Evolutionary conservation across 2,888 invertebrate genomes (phyloP).

Genomic region (Chironomus riparius): DNA sequence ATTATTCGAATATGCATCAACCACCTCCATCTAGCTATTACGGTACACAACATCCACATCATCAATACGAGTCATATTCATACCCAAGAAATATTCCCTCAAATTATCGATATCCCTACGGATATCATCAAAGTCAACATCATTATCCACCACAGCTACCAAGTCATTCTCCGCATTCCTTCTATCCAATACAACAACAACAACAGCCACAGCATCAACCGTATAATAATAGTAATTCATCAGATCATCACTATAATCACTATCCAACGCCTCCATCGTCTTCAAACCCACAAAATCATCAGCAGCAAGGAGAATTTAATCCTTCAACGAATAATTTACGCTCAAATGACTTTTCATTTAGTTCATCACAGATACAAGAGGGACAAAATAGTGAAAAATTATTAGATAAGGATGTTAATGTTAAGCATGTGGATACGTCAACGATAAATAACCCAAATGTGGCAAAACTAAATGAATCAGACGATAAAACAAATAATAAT

Average conservation of each 20-base stretch:
- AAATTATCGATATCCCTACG: slow-evolving; percentile 14
- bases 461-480: neutral
- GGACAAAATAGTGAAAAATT: neutral
- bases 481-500: neutral
- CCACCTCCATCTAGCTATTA: slow-evolving; percentile 4
- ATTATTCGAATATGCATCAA: slow-evolving; percentile 2
- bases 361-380: neutral
- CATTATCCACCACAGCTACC: neutral
- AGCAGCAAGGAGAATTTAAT: neutral
- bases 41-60: slow-evolving; percentile 1
- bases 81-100: neutral
- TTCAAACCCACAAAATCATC: neutral
- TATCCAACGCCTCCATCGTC: slow-evolving; percentile 8
- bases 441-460: too few relatives aligned
- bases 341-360: neutral
- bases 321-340: neutral
- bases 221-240: neutral
- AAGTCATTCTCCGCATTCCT: neutral
- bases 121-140: neutral
- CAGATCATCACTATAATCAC: slow-evolving; percentile 5
- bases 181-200: neutral
- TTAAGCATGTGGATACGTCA: too few relatives aligned
- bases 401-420: neutral
- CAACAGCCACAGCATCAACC: too few relatives aligned
- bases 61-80: slow-evolving; percentile 9